Evolutionary conservation across 2,797 vertebrate species (phyloP).

Genomic region (Anguilla pacifica): DNA sequence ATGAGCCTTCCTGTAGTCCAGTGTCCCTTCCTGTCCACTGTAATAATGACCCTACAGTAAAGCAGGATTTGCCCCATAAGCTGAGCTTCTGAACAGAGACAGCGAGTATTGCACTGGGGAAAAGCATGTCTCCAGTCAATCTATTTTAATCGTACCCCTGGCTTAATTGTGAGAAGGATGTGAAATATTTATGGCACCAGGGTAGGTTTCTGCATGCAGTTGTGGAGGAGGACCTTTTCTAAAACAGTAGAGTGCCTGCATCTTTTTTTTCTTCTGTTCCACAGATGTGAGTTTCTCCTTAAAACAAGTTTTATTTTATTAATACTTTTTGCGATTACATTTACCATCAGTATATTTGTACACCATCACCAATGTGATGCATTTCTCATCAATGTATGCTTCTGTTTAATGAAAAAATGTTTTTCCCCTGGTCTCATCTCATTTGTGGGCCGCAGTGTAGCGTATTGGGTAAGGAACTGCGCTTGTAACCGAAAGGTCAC

Average conservation of each 20-base stretch:
- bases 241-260: not conserved
- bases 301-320: not conserved
- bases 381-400: not conserved
- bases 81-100: not conserved
- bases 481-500: too few relatives aligned
- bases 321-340: not conserved
- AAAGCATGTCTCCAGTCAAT: not conserved
- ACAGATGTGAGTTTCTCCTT: not conserved
- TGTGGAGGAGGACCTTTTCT: not conserved
- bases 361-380: not conserved
- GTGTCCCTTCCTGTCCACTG: not conserved
- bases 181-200: conserved; percentile 8
- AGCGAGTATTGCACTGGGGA: not conserved
- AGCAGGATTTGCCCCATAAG: not conserved
- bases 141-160: conserved; percentile 10
- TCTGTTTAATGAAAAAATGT: not conserved
- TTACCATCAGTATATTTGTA: not conserved
- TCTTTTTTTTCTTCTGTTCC: not conserved
- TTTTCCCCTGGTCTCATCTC: not conserved
- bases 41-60: not conserved
- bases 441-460: not conserved
- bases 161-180: not conserved
- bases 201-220: not conserved
- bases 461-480: too few relatives aligned
- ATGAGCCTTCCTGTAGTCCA: not conserved